Evolutionary conservation across 2,888 invertebrate genomes (phyloP), one percentile per base, ranked within the genome.

Genomic region (Drosophila neonasuta): DNA sequence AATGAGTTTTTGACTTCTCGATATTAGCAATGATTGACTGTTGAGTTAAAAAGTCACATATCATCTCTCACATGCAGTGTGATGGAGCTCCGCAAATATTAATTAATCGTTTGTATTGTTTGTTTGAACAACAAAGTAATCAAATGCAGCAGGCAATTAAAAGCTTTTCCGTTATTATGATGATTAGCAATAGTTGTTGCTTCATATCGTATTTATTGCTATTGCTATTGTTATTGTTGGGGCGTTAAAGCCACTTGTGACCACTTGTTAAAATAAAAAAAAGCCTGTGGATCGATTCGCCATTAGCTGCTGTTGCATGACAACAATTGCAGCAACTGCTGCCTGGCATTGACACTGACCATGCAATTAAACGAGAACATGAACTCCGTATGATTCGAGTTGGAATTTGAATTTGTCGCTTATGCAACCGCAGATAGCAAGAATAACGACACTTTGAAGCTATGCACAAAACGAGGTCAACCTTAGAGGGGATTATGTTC

Each of bases 91-190:
- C 55, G 60, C 52, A 74, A 69, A 76, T 56, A 77, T 59, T 79
- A n/a, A 71, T 65, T 71, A 79, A 69, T 61, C 51, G 59, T 66
- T 70, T 67, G 59, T 70, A 62, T 65, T 70, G 62, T 39, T 41
- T 51, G 64, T 68, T 67, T 48, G 79, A 74, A 76, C 68, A 82
- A 67, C 42, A 60, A 32, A 45, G 57, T 68, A 82, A 69, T 78
- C 67, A 80, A 80, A 67, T 58, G 74, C 74, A 65, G 62, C 48
- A 69, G 59, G 75, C 67, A 79, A 79, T 84, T 84, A 84, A 73
- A 85, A 62, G 74, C 78, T 64, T 70, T 68, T 48, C 85, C 71
- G 64, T 68, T 71, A 70, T 64, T 59, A 44, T 63, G 51, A 59
- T 66, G 50, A 67, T 67, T 60, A 51, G 60, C 50, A 58, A 59